Base-by-base conservation (phyloP, 2,113 vertebrate species). In the Chitala chitala region DNA sequence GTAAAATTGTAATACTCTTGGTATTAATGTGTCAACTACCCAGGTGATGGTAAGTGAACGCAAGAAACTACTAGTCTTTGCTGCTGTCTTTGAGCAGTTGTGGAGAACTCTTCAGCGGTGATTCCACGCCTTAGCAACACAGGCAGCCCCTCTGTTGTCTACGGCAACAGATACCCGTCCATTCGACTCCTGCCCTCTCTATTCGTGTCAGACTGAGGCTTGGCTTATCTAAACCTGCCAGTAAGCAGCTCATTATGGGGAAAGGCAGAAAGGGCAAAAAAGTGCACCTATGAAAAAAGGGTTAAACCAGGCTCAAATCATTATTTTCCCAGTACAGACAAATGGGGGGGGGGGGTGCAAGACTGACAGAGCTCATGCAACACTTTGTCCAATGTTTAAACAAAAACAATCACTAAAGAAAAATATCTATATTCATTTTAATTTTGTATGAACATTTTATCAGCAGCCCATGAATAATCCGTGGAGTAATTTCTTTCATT, bases 381-480 rank as follows among this genome's bases (percentile, higher is more conserved):
- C 75, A 76, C 65, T 71, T 75, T 55, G 56, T 75, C 29, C 58
- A 81, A 80, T 33, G 80, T 82, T 80, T 85, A 76, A 48, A 76
- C 53, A 79, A 76, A 78, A 76, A 78, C 81, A 85, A 84, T 77
- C 65, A 54, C 65, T 51, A 74, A 76, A 77, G 44, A 48, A 66
- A 74, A 78, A 70, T 65, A 63, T 80, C 76, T 22, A 81, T 82
- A 83, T 83, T 85, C 82, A 86, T 88, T 89, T 90, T 91, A 89
- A 91, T 92, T 91, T 91, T 75, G 84, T 86, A 75, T 89, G 87
- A 86, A 86, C 87, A 84, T 89, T 90, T 92, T 92, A 93, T 92
- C 91, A 88, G 82, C 83, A 78, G 82, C 76, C 86, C 88, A 87
- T 92, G 90, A 92, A 94, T 93, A 93, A 92, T 93, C 91, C 82